A percentile compares a stretch with the other conserved stretches of the same genome.
Conservation (phyloP, 2,797 vertebrate genomes). For the Okamejei kenojei region DNA sequence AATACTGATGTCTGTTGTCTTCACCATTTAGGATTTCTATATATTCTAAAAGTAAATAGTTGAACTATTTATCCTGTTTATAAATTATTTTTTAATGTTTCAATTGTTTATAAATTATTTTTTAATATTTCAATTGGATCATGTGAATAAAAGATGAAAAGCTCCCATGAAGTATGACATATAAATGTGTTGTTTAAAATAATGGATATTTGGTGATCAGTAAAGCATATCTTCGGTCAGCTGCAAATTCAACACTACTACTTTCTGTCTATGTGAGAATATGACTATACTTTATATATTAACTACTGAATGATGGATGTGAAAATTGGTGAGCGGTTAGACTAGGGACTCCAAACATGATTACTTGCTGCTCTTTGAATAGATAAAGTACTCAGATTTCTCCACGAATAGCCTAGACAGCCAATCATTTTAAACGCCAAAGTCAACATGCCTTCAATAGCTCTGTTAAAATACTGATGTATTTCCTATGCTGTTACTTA, state of each 20-base stretch:
- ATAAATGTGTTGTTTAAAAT: not conserved
- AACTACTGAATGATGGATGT: not conserved
- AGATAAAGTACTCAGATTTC: not conserved
- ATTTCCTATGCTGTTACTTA: not conserved
- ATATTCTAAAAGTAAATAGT: not conserved
- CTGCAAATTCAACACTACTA: not conserved
- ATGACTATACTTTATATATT: not conserved
- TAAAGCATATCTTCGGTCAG: not conserved
- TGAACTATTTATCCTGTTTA: not conserved
- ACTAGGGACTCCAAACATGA: not conserved
- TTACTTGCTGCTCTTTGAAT: not conserved
- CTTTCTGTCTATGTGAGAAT: not conserved
- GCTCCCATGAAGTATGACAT: not conserved
- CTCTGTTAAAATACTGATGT: not conserved
- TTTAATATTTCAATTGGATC: no score
- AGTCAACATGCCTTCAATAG: not conserved
- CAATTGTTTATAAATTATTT: not conserved
- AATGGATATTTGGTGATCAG: not conserved
- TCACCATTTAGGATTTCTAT: not conserved
- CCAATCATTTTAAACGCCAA: not conserved
- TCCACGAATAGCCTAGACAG: not conserved
- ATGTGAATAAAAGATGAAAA: not conserved
- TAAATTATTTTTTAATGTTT: not conserved
- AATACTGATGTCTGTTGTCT: not conserved
- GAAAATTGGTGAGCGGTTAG: not conserved